Evolutionary conservation across 1,140 invertebrate genomes (phyloP).

Genomic region (Myzus persicae): DNA sequence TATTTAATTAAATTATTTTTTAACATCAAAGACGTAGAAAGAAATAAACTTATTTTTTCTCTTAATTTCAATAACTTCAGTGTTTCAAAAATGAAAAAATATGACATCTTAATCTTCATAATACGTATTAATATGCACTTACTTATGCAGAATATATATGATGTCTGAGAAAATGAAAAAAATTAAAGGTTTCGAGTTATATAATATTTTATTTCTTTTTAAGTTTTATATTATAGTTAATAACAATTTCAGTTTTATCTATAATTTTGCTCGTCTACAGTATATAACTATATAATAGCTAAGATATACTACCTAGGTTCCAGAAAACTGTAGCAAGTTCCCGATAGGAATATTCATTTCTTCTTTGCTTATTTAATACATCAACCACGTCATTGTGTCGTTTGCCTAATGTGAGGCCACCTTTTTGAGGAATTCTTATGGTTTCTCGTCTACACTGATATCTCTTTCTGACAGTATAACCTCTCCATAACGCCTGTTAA

Average conservation of each 20-base stretch:
- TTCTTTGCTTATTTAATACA: constrained; percentile 21
- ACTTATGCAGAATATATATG: no score
- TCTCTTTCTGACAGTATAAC: constrained; percentile 67
- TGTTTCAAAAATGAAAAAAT: no score
- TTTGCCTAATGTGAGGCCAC: constrained; percentile 60
- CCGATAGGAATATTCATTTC: constrained; percentile 50
- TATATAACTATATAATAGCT: not conserved
- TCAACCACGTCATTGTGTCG: constrained; percentile 26
- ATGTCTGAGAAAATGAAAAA: no score
- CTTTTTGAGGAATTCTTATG: constrained; percentile 55
- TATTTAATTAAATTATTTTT: no score
- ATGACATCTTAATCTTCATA: no score
- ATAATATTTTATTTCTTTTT: no score
- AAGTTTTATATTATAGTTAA: not conserved
- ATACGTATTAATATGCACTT: no score
- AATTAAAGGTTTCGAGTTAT: no score
- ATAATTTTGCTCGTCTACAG: not conserved
- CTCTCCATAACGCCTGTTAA: constrained; percentile 70
- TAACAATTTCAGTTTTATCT: not conserved
- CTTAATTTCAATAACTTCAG: no score
- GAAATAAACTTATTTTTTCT: no score
- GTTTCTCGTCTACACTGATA: constrained; percentile 41
- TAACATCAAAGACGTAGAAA: no score
- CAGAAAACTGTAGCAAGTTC: constrained; percentile 22
- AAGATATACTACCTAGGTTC: constrained; percentile 36